These are phyloP conservation scores for Geophilus truncorum DNA, from an alignment of 2,888 invertebrate species.

Conservation along the genomic window DNA sequence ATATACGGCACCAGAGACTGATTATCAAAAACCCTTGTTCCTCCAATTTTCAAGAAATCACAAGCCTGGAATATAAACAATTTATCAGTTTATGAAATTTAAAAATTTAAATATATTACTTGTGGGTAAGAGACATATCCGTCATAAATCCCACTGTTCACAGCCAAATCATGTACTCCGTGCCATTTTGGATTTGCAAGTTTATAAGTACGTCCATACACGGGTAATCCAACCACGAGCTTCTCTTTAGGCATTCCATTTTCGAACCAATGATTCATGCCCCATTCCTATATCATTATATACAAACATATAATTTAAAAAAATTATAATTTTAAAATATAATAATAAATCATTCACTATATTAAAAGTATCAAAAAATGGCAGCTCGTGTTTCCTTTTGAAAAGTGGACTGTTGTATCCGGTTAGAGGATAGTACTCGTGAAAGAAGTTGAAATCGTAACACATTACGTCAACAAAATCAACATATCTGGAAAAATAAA, in stretches of 20 bases:
- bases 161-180: constrained; percentile 64
- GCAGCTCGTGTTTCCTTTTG: neutral
- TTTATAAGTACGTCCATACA: constrained; percentile 75
- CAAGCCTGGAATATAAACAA: constrained; percentile 6
- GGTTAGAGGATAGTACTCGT: neutral
- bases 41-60: constrained; percentile 39
- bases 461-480: constrained; percentile 30
- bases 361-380: neutral
- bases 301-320: no score
- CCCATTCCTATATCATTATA: constrained; percentile 59
- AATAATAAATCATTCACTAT: constrained; percentile 2
- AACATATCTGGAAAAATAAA: neutral
- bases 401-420: constrained; percentile 14
- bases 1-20: constrained; percentile 72
- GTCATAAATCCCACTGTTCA: constrained; percentile 62
- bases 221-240: constrained; percentile 78
- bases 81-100: no score
- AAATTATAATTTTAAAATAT: no score
- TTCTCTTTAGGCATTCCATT: constrained; percentile 72
- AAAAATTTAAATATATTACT: constrained; percentile 33
- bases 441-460: neutral
- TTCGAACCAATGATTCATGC: constrained; percentile 67
- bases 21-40: constrained; percentile 59
- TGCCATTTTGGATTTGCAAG: constrained; percentile 64
- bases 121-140: constrained; percentile 66